Evolutionary conservation across 2,797 vertebrate genomes (phyloP), one percentile per base, ranked within the genome.

Genomic region (Ctenopoma kingsleyae): DNA sequence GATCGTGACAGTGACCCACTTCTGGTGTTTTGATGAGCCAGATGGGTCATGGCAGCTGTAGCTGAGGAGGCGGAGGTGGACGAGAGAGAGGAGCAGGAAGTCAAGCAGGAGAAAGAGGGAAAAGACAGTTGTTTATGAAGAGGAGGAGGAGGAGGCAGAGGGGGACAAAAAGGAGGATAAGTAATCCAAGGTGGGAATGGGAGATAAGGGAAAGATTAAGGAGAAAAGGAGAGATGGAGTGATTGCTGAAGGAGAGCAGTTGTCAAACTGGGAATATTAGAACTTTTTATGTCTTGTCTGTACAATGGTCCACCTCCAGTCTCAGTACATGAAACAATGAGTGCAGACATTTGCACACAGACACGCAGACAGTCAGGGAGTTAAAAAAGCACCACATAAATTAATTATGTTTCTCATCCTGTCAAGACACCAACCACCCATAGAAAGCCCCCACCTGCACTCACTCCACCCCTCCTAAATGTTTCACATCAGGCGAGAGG

Each of bases 1-100:
- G 78, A 81, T 76, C 77, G 74, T 91, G 90, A 90, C 93, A 89
- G 84, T 91, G 92, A 94, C 91, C 93, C 88, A 92, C 77, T 92
- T 94, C 86, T 91, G 78, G 81, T 89, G 87, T 92, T 93, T 90
- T 91, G 82, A 90, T 87, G 83, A 90, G 83, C 81, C 89, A 88
- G 86, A 89, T 89, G 89, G 88, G 81, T 89, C 86, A 91, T 44
- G 80, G 82, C 85, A 90, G 89, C 85, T 85, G 87, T 78, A 88
- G 84, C 73, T 23, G 78, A 81, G 66, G 75, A 81, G 71, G 83
- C 60, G 23, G 75, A 82, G 76, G 70, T 74, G 80, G 74, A 80
- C 16, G 25, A 75, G 75, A 43, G 66, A 80, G 69, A 84, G 32
- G 41, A 75, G 63, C 53, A 68, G 71, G 70, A 81, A 67, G 60